A percentile compares a stretch with the other conserved stretches of the same genome.
Conservation (phyloP, 2,113 vertebrate species). For the Alces alces region DNA sequence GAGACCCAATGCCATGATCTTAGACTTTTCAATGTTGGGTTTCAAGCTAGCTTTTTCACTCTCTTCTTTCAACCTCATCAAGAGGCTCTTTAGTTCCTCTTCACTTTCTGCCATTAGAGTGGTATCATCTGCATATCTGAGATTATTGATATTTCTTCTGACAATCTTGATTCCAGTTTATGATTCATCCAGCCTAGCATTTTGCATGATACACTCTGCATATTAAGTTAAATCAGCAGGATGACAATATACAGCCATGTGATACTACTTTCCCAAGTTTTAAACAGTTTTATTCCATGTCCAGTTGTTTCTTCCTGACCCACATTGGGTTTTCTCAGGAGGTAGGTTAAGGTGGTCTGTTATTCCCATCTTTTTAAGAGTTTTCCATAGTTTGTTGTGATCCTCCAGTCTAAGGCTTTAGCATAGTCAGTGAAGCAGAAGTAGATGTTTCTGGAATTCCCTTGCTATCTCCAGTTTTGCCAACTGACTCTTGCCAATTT, state of each 20-base stretch:
- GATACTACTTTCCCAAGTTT: background rate
- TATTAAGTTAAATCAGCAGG: background rate
- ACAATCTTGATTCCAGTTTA: background rate
- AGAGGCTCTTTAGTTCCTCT: background rate
- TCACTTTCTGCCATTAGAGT: background rate
- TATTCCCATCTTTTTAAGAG: background rate
- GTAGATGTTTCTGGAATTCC: background rate
- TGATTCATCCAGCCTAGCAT: background rate
- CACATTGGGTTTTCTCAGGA: accelerated
- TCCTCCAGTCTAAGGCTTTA: background rate
- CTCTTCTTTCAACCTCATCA: background rate
- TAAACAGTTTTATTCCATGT: background rate
- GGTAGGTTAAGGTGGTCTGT: background rate
- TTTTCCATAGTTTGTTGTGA: background rate
- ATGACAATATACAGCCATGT: background rate
- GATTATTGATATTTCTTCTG: background rate
- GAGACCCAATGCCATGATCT: background rate
- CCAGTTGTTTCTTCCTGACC: background rate
- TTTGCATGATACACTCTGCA: background rate
- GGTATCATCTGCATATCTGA: background rate
- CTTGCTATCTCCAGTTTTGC: background rate
- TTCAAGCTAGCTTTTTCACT: background rate
- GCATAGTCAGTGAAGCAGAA: background rate
- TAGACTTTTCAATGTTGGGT: background rate
- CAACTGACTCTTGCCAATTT: background rate